A percentile compares a stretch with the other conserved stretches of the same genome.
These are phyloP conservation scores for Euspilapteryx auroguttella DNA, from an alignment of 2,888 invertebrate species.

Conservation along the genomic window DNA sequence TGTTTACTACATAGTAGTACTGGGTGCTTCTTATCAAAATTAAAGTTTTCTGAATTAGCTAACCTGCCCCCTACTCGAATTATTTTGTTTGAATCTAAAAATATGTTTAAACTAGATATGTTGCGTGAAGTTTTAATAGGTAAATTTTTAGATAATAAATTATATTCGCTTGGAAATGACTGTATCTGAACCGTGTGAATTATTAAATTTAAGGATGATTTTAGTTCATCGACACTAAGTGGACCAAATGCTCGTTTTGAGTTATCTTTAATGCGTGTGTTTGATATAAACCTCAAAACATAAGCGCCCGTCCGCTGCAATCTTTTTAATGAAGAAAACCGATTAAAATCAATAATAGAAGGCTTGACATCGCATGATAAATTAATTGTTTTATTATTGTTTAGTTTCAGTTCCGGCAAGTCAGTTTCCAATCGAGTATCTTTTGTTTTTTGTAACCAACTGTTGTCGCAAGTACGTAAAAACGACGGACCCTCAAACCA, in stretches of 20 bases:
- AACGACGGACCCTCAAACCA: too few relatives aligned
- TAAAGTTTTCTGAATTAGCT: constrained; percentile 2
- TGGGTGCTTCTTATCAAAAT: constrained; percentile 5
- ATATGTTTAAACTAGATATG: neutral
- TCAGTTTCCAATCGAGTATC: too few relatives aligned
- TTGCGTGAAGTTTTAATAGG: neutral
- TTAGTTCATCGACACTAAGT: neutral
- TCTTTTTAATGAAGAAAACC: too few relatives aligned
- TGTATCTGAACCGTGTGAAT: neutral
- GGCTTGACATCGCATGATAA: too few relatives aligned
- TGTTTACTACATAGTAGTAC: constrained; percentile 3
- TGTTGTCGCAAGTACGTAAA: too few relatives aligned
- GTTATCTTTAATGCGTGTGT: too few relatives aligned
- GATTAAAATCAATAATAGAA: too few relatives aligned
- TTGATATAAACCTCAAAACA: too few relatives aligned
- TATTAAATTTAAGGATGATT: neutral
- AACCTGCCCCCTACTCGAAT: neutral
- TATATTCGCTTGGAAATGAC: neutral
- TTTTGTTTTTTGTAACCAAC: too few relatives aligned
- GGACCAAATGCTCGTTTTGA: neutral
- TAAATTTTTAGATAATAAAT: neutral
- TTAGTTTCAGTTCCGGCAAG: too few relatives aligned
- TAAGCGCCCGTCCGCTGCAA: too few relatives aligned
- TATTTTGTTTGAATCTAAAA: neutral
- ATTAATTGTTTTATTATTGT: too few relatives aligned